Conservation (phyloP, 2,113 vertebrate species). For the Alethe castanea region DNA sequence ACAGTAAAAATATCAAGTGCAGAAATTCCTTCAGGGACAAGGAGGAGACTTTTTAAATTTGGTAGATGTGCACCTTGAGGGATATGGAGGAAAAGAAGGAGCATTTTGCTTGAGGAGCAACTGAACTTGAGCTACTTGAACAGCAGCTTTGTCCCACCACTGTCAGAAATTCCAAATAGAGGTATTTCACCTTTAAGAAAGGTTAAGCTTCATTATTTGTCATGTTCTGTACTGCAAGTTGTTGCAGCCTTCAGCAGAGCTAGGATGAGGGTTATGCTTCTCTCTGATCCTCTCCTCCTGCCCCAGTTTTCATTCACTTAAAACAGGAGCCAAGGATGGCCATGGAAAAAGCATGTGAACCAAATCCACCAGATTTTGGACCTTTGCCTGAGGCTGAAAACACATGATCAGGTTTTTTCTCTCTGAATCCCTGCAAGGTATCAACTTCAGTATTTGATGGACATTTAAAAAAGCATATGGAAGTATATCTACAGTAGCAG, state of each 20-base stretch:
- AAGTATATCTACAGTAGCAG: not conserved
- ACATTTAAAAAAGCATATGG: not conserved
- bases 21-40: not conserved
- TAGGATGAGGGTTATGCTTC: not conserved
- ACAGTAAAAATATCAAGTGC: not conserved
- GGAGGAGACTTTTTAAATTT: not conserved
- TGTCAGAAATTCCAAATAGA: not conserved
- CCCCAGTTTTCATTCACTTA: not conserved
- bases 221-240: not conserved
- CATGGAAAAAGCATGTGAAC: not conserved
- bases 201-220: not conserved
- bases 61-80: not conserved
- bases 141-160: not conserved
- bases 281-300: not conserved
- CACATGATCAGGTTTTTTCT: not conserved
- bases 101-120: accelerated
- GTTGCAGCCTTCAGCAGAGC: not conserved
- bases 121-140: not conserved
- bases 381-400: not conserved
- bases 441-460: not conserved
- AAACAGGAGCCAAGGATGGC: not conserved
- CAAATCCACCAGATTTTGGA: not conserved
- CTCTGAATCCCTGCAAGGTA: not conserved
- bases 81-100: not conserved
- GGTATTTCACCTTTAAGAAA: not conserved